Evolutionary conservation across 2,888 invertebrate species (phyloP).

Genomic region (Netelia fuscicornis): DNA sequence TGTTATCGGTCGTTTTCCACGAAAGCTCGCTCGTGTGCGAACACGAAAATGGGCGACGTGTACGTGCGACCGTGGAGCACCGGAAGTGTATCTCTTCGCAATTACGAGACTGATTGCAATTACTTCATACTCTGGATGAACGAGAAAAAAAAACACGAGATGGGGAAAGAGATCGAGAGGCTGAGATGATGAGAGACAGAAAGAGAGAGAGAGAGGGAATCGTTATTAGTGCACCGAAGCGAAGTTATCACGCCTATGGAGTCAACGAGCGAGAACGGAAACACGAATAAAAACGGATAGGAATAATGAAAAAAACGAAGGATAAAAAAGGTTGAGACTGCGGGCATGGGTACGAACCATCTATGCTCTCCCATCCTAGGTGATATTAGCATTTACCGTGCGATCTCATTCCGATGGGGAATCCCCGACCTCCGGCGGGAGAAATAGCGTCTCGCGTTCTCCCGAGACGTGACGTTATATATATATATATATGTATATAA

Average conservation of each 20-base stretch:
- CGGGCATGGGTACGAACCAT: constrained; percentile 43
- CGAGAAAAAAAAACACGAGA: constrained; percentile 5
- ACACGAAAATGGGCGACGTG: not conserved
- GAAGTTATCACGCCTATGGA: constrained; percentile 5
- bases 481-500: not conserved
- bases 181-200: not conserved
- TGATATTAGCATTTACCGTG: constrained; percentile 71
- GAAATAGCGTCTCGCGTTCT: constrained; percentile 20
- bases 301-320: constrained; percentile 3
- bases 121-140: constrained; percentile 31
- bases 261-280: constrained; percentile 40
- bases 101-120: constrained; percentile 61
- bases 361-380: constrained; percentile 45
- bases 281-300: constrained; percentile 12
- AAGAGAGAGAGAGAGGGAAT: constrained; percentile 22
- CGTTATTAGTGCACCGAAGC: constrained; percentile 47
- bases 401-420: constrained; percentile 69
- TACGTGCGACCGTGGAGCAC: constrained; percentile 31
- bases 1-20: not conserved
- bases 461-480: not conserved
- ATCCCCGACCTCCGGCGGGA: constrained; percentile 39
- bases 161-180: not conserved
- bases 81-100: constrained; percentile 56
- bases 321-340: constrained; percentile 1
- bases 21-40: not conserved